Evolutionary conservation across 2,797 vertebrate genomes (phyloP).

Genomic region (Schizopygopsis malacanthus): DNA sequence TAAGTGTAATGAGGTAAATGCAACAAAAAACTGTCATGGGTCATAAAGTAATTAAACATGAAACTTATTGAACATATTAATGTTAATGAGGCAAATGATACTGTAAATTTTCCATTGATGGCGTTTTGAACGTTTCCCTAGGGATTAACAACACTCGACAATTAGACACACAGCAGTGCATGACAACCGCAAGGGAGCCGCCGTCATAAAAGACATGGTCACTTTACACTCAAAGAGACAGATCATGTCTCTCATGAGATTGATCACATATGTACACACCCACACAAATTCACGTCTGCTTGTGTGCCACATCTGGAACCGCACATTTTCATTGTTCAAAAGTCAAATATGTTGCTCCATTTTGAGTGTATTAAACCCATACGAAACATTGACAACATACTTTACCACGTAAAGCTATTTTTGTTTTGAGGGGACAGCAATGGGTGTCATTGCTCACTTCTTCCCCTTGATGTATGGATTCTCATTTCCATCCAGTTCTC

Average conservation of each 20-base stretch:
- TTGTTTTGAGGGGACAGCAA: neutral
- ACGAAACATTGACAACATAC: neutral
- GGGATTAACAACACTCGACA: conserved; percentile 29
- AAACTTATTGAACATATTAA: conserved; percentile 36
- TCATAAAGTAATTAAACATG: conserved; percentile 25
- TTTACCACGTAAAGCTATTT: neutral
- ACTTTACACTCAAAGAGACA: conserved; percentile 34
- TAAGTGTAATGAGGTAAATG: neutral
- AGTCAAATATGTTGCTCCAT: neutral
- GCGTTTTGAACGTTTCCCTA: conserved; percentile 1
- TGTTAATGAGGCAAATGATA: conserved; percentile 36
- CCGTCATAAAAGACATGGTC: conserved; percentile 22
- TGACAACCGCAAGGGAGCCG: neutral
- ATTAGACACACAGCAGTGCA: conserved; percentile 2
- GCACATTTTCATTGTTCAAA: neutral
- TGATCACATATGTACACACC: conserved; percentile 35
- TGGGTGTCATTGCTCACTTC: no score
- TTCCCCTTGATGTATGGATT: neutral
- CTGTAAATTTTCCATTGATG: conserved; percentile 22
- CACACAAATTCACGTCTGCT: conserved; percentile 10
- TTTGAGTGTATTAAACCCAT: conserved; percentile 2
- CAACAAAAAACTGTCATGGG: neutral
- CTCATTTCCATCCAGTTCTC: neutral
- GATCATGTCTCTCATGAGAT: conserved; percentile 1
- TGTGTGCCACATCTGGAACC: conserved; percentile 21